Evolutionary conservation across 92 coral and sea anemone genomes (phyloP).

Genomic region (Parazoanthus atlanticus): DNA sequence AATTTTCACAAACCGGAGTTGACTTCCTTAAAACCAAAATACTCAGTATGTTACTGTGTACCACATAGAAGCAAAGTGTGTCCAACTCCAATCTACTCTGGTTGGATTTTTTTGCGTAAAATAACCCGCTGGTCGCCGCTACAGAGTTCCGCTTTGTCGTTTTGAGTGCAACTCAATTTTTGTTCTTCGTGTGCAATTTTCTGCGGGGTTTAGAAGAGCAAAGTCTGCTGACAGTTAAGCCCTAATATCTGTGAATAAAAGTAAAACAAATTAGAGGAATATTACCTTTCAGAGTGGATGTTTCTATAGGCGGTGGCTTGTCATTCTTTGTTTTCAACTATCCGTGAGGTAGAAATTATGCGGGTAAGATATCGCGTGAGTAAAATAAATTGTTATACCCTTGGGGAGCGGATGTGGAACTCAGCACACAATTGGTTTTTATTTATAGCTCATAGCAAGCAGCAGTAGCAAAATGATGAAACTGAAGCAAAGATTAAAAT

Average conservation of each 20-base stretch:
- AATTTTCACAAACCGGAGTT: no score
- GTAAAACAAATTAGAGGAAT: neutral
- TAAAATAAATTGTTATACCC: neutral
- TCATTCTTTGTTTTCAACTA: neutral
- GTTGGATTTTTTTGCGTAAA: neutral
- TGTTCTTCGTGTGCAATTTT: neutral
- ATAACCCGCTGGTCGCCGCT: neutral
- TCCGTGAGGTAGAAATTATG: conserved; percentile 32
- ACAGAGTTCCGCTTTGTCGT: neutral
- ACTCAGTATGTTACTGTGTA: neutral
- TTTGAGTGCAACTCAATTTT: neutral
- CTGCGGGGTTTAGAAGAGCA: neutral
- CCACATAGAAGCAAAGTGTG: neutral
- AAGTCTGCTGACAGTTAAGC: neutral
- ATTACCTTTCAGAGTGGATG: neutral
- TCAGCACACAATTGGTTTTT: neutral
- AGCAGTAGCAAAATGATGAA: neutral
- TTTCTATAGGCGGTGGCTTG: neutral
- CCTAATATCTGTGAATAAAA: neutral
- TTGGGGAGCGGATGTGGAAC: conserved; percentile 20
- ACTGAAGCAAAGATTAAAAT: neutral
- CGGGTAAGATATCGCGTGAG: conserved; percentile 29
- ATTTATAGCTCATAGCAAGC: conserved; percentile 26
- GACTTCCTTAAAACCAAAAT: neutral
- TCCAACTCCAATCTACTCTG: neutral